Percentiles rank a stretch among this genome's conserved stretches.
Evolutionary conservation across 2,797 vertebrate species (phyloP).

Genomic region (Microtus agrestis): DNA sequence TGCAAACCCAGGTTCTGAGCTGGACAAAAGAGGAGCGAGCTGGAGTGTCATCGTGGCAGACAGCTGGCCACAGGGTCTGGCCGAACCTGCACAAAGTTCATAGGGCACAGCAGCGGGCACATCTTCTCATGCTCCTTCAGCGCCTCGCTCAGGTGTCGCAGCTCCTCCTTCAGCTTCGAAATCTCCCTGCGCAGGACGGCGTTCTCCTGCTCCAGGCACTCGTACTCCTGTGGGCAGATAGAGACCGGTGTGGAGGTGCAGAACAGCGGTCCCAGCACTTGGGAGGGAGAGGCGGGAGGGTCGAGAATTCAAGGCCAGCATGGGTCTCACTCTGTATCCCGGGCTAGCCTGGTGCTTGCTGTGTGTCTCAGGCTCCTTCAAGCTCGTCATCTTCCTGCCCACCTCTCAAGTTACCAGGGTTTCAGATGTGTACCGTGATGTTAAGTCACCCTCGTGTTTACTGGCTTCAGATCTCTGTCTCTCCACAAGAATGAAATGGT

Average conservation of each 20-base stretch:
- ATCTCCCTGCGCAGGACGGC: constrained; percentile 93
- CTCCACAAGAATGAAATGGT: not conserved
- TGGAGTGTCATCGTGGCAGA: constrained; percentile 87
- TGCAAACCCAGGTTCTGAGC: not conserved
- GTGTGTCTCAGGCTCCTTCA: not conserved
- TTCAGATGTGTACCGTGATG: not conserved
- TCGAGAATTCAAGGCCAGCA: not conserved
- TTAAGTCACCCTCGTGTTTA: not conserved
- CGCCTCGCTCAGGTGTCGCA: constrained; percentile 91
- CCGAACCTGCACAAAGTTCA: constrained; percentile 88
- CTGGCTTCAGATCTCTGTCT: not conserved
- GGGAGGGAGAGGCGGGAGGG: not conserved
- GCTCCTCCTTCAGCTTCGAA: constrained; percentile 93
- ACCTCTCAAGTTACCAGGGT: not conserved
- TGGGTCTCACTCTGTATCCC: not conserved
- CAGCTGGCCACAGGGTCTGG: constrained; percentile 86
- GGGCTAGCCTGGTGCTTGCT: not conserved
- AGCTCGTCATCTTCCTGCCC: not conserved
- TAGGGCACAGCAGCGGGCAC: constrained; percentile 92
- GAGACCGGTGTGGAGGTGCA: not conserved
- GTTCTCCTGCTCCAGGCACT: constrained; percentile 94
- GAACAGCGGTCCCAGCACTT: not conserved
- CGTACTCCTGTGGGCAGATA: constrained; percentile 90
- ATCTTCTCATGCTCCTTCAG: constrained; percentile 93
- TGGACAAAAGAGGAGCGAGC: not conserved